phyloP scores from a whole-genome alignment of 2,113 vertebrate species.

The Carlito syrichta region DNA sequence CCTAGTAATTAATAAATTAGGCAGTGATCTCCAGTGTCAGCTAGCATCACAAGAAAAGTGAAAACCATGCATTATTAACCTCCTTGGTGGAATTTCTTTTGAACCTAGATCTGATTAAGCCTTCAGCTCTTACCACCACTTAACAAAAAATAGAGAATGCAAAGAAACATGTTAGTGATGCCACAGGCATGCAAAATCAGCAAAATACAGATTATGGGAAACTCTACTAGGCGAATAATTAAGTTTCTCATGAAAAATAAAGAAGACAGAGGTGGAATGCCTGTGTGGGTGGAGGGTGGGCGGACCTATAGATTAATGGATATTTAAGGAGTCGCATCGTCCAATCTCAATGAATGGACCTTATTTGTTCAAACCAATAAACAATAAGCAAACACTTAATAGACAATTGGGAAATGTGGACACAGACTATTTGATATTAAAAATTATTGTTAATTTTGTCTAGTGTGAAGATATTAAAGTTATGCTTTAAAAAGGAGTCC shows the following conservation, averaged over 20 bases:
- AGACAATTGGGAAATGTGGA: neutral
- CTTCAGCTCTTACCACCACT: neutral
- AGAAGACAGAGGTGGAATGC: neutral
- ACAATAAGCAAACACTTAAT: neutral
- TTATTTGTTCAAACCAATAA: neutral
- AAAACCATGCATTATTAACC: constrained; percentile 7
- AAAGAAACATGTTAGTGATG: neutral
- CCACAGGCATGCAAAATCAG: neutral
- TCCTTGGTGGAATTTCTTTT: constrained; percentile 19
- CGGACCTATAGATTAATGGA: neutral
- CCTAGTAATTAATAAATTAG: constrained; percentile 39
- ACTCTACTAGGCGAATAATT: neutral
- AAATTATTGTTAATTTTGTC: neutral
- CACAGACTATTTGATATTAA: neutral
- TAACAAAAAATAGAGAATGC: neutral
- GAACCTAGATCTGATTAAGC: constrained; percentile 42
- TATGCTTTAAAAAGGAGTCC: neutral
- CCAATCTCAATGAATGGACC: neutral
- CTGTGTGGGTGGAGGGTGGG: neutral
- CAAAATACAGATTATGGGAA: neutral
- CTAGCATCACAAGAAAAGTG: constrained; percentile 10
- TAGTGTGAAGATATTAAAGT: neutral
- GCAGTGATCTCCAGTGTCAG: neutral
- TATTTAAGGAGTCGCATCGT: neutral
- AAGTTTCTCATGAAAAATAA: neutral